Conservation (phyloP, 2,797 vertebrate genomes). For the Tachyglossus aculeatus region DNA sequence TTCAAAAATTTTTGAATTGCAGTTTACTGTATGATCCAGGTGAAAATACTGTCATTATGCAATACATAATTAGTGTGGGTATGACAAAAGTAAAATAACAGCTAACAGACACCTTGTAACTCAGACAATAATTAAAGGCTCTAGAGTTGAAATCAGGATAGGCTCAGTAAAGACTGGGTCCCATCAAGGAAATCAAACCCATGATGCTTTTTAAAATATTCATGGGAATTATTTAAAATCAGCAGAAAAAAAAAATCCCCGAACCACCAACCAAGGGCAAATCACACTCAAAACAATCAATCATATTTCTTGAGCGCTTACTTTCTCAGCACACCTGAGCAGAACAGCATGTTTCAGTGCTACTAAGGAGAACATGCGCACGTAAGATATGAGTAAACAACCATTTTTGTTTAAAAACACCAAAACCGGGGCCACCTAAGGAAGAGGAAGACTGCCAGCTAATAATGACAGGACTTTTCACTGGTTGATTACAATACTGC, state of each 20-base stretch:
- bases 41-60: too few relatives aligned
- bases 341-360: rapidly evolving
- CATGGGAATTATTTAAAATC: background rate
- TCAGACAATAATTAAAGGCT: background rate
- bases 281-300: rapidly evolving
- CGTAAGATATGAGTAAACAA: background rate
- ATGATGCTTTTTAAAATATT: rapidly evolving
- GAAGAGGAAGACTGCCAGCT: too few relatives aligned
- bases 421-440: too few relatives aligned
- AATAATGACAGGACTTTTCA: too few relatives aligned
- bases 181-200: background rate
- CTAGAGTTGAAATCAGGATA: background rate
- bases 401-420: background rate
- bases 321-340: too few relatives aligned
- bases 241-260: background rate
- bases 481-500: too few relatives aligned
- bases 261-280: background rate
- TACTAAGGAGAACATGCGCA: background rate
- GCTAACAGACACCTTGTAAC: background rate
- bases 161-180: background rate
- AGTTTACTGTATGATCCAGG: rapidly evolving
- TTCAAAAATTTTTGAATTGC: background rate
- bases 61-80: background rate
- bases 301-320: background rate
- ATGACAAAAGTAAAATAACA: background rate